Base-by-base conservation (phyloP, 2,888 invertebrate genomes). In the Gortyna flavago region DNA sequence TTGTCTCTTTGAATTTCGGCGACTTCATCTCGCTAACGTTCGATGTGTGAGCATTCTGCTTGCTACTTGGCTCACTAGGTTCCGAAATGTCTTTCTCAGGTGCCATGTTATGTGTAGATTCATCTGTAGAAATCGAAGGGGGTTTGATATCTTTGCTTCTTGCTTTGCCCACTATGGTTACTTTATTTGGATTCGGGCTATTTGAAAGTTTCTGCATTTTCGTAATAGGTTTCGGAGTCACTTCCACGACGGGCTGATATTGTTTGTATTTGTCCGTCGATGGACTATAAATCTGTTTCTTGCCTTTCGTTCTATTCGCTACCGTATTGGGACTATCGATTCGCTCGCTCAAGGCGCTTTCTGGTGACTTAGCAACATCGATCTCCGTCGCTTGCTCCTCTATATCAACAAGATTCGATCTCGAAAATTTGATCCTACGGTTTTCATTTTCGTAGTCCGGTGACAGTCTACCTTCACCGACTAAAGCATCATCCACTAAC, bases 171-270 rank as follows among this genome's bases (percentile, higher is more conserved):
- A 18, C 16, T 29, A 78, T 9, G 0, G 29, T 32, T 0, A n/a
- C 6, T 13, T 64, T 66, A 16, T 72, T 69, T 0, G 61, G 2
- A 7, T 79, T 83, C 0, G 92, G 91, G 75, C 89, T 93, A 51
- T 77, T 81, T 0, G 95, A 95, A 5, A 92, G 72, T 81, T 93
- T 95, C 48, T 91, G 93, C 80, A 95, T 92, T 85, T 96, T 96
- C 0, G 57, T 87, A 0, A 83, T 82, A 0, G 94, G 95, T 84
- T 94, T 95, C 0, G 96, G 96, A 0, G 96, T 95, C 0, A 91
- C n/a, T 0, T 95, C 93, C 8, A 89, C 67, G 0, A 78, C 82
- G 0, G 83, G 77, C 0, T 83, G 71, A 29, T 68, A 41, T 1
- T 85, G 18, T 13, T 84, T 88, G n/a, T 85, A 54, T 61, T 88